phyloP scores from a whole-genome alignment of 1,140 invertebrate species.

The Drosophila pachea region DNA sequence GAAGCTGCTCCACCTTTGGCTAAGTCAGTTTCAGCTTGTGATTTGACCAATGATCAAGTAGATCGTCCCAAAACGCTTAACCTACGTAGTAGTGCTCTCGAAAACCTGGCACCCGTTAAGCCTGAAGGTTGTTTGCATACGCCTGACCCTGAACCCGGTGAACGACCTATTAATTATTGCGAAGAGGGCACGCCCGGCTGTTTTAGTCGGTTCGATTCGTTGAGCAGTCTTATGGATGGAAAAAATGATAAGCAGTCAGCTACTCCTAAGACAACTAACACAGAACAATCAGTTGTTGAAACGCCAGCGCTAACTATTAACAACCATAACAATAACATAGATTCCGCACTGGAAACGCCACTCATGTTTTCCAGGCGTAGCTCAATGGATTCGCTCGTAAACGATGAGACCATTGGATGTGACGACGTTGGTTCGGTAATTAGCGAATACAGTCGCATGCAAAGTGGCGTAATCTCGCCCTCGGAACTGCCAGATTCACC shows the following conservation, averaged over 20 bases:
- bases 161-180: conserved; percentile 88
- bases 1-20: conserved; percentile 18
- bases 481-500: conserved; percentile 91
- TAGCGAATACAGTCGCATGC: conserved; percentile 94
- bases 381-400: conserved; percentile 92
- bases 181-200: conserved; percentile 91
- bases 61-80: conserved; percentile 74
- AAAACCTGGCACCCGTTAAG: conserved; percentile 36
- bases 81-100: conserved; percentile 34
- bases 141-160: conserved; percentile 79
- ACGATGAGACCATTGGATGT: conserved; percentile 86
- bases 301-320: conserved; percentile 78
- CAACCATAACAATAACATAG: conserved; percentile 26
- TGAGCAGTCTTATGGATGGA: conserved; percentile 83
- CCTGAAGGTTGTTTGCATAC: conserved; percentile 81
- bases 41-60: conserved; percentile 54
- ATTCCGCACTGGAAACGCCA: conserved; percentile 92
- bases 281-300: conserved; percentile 28
- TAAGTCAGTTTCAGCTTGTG: conserved; percentile 50
- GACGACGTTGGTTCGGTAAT: conserved; percentile 92
- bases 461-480: conserved; percentile 95
- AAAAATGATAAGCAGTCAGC: conserved; percentile 33
- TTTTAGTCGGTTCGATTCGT: conserved; percentile 90
- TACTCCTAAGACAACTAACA: conserved; percentile 9
- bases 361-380: conserved; percentile 96